Evolutionary conservation across 2,797 vertebrate genomes (phyloP).

Genomic region (Squalus acanthias): DNA sequence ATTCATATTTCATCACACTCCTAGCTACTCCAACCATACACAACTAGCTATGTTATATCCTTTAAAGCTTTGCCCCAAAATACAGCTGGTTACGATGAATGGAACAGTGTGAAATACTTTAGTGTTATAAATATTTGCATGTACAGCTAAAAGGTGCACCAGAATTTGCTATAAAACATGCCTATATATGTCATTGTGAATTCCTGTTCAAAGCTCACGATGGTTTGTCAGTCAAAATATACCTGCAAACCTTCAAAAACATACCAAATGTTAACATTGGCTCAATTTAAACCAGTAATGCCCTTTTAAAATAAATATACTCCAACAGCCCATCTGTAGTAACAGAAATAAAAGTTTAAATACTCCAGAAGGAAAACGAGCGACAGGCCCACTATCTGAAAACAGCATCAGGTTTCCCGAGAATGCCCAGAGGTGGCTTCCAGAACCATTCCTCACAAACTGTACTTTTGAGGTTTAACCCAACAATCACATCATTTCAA

Average conservation of each 20-base stretch:
- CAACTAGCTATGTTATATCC: neutral
- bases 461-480: neutral
- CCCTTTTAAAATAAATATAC: neutral
- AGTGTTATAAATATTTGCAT: neutral
- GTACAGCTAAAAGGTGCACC: neutral
- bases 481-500: neutral
- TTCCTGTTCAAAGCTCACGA: neutral
- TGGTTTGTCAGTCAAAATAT: constrained; percentile 9
- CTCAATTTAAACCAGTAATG: constrained; percentile 1
- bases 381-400: neutral
- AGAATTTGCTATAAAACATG: neutral
- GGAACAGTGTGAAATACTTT: neutral
- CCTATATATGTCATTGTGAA: neutral
- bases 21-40: neutral
- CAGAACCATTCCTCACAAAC: neutral
- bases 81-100: neutral
- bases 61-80: neutral
- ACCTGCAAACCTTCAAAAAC: constrained; percentile 2
- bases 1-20: neutral
- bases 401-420: neutral
- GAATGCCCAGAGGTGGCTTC: neutral
- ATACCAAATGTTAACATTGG: neutral
- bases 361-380: constrained; percentile 4
- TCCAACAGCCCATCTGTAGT: neutral
- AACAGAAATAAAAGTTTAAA: neutral